Evolutionary conservation across 2,797 vertebrate genomes (phyloP).

Genomic region (Lepilemur septentrionalis): DNA sequence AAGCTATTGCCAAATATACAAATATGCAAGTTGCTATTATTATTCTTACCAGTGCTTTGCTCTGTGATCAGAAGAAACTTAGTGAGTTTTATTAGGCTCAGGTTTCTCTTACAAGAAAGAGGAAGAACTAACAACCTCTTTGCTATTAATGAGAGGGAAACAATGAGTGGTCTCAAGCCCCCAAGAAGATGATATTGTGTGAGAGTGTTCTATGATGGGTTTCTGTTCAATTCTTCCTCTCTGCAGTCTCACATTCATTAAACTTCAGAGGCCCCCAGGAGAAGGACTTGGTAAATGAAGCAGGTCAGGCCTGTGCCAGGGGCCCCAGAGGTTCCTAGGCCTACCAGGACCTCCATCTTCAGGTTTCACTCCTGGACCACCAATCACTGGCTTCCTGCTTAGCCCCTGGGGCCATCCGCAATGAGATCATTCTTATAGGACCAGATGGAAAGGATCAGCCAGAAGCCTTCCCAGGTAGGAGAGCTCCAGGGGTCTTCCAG

Average conservation of each 20-base stretch:
- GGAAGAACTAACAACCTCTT: not conserved
- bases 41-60: not conserved
- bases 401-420: not conserved
- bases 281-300: not conserved
- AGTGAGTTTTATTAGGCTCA: not conserved
- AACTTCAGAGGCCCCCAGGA: not conserved
- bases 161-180: not conserved
- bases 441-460: not conserved
- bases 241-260: not conserved
- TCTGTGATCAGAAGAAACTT: not conserved
- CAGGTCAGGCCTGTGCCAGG: not conserved
- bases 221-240: not conserved
- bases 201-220: fast-evolving
- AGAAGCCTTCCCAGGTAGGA: not conserved
- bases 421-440: not conserved
- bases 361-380: not conserved
- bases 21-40: not conserved
- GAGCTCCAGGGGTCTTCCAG: not conserved
- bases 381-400: not conserved
- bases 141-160: not conserved
- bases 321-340: not conserved
- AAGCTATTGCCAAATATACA: not conserved
- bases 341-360: not conserved
- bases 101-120: not conserved
- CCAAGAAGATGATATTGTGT: not conserved